These are phyloP conservation scores for Scarus forsteni DNA, from an alignment of 2,797 vertebrate genomes.

Conservation along the genomic window DNA sequence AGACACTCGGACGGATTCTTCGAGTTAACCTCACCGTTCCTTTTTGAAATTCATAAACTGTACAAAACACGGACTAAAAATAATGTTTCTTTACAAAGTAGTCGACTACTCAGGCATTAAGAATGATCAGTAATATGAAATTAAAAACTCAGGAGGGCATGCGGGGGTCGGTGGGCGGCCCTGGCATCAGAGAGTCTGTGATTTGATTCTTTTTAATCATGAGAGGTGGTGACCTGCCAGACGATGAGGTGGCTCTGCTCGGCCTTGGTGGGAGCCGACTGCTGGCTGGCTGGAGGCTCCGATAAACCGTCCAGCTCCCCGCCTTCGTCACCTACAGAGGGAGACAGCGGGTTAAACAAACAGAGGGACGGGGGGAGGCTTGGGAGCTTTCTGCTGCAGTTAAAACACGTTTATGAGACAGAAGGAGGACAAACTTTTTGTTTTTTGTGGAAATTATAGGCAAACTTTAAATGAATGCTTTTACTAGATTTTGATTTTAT, in stretches of 20 bases:
- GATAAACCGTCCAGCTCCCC: constrained; percentile 90
- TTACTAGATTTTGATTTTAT: too few species aligned
- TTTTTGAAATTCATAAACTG: constrained; percentile 55
- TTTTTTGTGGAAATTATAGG: too few species aligned
- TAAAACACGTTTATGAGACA: not conserved
- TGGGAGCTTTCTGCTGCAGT: not conserved
- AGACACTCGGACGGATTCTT: constrained; percentile 59
- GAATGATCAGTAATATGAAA: constrained; percentile 69
- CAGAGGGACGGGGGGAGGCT: not conserved
- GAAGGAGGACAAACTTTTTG: too few species aligned
- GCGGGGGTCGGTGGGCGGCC: constrained; percentile 46
- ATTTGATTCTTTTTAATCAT: constrained; percentile 83
- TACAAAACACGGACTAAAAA: constrained; percentile 82
- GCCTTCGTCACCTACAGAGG: constrained; percentile 90
- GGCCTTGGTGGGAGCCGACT: constrained; percentile 89
- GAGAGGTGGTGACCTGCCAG: constrained; percentile 94
- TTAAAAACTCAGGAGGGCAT: constrained; percentile 66
- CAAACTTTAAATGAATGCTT: too few species aligned
- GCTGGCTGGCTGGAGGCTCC: constrained; percentile 83
- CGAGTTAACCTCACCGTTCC: constrained; percentile 30
- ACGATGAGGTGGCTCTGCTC: constrained; percentile 98
- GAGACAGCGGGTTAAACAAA: constrained; percentile 8
- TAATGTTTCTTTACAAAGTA: constrained; percentile 66
- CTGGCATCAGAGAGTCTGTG: constrained; percentile 42
- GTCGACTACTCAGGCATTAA: constrained; percentile 60